Percentiles rank a stretch among this genome's conserved stretches.
These are phyloP conservation scores for Mastomys natalensis DNA, from an alignment of 2,113 vertebrate species.

Conservation along the genomic window DNA sequence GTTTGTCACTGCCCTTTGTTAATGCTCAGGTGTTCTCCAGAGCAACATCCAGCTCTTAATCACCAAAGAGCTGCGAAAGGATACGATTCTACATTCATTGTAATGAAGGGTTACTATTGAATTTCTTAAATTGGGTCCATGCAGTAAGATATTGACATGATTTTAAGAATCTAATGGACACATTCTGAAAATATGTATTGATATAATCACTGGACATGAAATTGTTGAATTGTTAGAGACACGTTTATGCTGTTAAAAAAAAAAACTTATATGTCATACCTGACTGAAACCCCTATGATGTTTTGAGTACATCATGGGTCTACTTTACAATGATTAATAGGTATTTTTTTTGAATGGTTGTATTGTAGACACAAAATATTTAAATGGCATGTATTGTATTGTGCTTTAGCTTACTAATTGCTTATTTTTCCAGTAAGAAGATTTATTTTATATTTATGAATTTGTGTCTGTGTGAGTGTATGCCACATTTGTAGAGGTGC, in stretches of 20 bases:
- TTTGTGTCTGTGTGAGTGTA: neutral
- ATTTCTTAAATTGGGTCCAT: neutral
- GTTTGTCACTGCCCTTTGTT: neutral
- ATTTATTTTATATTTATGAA: neutral
- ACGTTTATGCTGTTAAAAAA: neutral
- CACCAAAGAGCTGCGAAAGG: neutral
- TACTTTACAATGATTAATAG: neutral
- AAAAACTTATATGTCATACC: neutral
- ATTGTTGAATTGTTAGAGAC: neutral
- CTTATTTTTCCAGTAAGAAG: neutral
- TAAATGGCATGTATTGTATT: neutral
- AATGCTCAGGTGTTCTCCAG: neutral
- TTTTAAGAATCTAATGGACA: neutral
- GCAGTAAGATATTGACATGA: neutral
- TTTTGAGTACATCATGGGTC: neutral
- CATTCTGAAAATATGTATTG: neutral
- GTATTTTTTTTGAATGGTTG: neutral
- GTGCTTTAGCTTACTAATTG: neutral
- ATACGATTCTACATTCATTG: neutral
- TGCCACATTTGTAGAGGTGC: neutral
- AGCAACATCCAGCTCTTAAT: neutral
- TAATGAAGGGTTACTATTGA: neutral
- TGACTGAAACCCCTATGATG: neutral
- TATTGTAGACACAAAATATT: neutral
- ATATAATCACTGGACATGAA: neutral